Percentiles rank a stretch among this genome's conserved stretches.
phyloP scores from a whole-genome alignment of 1,140 invertebrate species.

The Lethrus apterus region DNA sequence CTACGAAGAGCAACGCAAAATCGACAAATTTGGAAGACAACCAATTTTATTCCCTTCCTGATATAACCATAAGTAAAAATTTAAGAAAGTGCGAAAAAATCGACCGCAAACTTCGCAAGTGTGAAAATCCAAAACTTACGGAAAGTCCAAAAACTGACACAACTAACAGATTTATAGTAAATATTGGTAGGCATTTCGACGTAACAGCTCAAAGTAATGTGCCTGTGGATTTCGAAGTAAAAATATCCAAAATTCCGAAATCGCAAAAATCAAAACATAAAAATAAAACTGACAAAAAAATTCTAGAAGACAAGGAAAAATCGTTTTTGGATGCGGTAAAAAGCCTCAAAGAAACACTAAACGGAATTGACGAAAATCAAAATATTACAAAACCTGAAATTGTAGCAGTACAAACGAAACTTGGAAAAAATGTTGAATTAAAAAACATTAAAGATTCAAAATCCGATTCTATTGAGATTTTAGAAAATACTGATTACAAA shows the following conservation, averaged over 20 bases:
- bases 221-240: conserved; percentile 39
- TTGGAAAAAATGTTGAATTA: conserved; percentile 7
- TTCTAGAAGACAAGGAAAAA: conserved; percentile 23
- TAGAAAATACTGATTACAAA: conserved; percentile 1
- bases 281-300: conserved; percentile 18
- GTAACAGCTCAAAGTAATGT: conserved; percentile 30
- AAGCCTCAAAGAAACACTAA: conserved; percentile 34
- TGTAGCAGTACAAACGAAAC: conserved; percentile 20
- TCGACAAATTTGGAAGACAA: conserved; percentile 49
- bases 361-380: conserved; percentile 26
- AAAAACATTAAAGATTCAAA: conserved; percentile 4
- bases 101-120: conserved; percentile 52
- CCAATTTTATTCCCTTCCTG: conserved; percentile 59
- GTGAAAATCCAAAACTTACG: conserved; percentile 14
- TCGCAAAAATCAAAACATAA: conserved; percentile 22
- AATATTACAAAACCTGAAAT: conserved; percentile 25
- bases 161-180: conserved; percentile 38
- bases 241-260: conserved; percentile 38
- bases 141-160: conserved; percentile 15
- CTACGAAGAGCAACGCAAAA: conserved; percentile 1
- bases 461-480: neutral
- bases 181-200: conserved; percentile 40
- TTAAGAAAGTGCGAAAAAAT: conserved; percentile 52
- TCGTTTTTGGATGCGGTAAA: conserved; percentile 33
- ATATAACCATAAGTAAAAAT: conserved; percentile 57